Base-by-base conservation (phyloP, 2,797 vertebrate genomes). In the Phoeniculus purpureus region DNA sequence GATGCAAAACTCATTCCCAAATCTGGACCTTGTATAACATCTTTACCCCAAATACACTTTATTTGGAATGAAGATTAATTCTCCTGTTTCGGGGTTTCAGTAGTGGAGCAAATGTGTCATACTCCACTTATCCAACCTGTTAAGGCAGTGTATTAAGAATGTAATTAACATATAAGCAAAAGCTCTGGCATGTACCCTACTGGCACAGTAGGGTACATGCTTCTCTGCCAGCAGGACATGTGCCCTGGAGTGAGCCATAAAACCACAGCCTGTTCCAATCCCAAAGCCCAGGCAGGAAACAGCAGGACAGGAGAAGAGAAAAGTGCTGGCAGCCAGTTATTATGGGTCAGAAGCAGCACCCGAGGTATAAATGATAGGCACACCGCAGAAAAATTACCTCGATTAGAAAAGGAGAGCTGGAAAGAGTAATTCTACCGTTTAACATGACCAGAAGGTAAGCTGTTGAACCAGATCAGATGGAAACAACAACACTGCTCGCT, bases 161-260 rank as follows among this genome's bases (percentile, higher is more conserved):
- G 18, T 70, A 75, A 87, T 94, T 91, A 95, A 64, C 58, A 61
- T 73, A 15, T 15, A 88, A 93, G 77, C 60, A n/a, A 91, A 82
- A 93, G 83, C 52, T 59, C 32, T 71, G 88, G 65, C 66, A 79
- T 40, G 48, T 47, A n/a, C 59, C 72, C 34, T 90, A 9, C 79
- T 79, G 87, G 89, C 89, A 66, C 50, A 56, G 75, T n/a, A n/a
- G 13, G 59, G 60, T 37, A n/a, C 72, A 60, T 67, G 40, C 68
- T 84, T 29, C 26, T 19, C 43, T 54, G 56, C 81, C 83, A 92
- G 77, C 54, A 81, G 85, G 84, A 90, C 10, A 3, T 4, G 4
- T 52, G 18, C 26, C 56, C 62, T 81, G 67, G 72, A 29, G 74
- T 37, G 74, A 78, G 59, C 83, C 37, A 9, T 51, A 58, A 81